Base-by-base conservation (phyloP, 2,888 invertebrate species). In the Eudasyphora cyanicolor region DNA sequence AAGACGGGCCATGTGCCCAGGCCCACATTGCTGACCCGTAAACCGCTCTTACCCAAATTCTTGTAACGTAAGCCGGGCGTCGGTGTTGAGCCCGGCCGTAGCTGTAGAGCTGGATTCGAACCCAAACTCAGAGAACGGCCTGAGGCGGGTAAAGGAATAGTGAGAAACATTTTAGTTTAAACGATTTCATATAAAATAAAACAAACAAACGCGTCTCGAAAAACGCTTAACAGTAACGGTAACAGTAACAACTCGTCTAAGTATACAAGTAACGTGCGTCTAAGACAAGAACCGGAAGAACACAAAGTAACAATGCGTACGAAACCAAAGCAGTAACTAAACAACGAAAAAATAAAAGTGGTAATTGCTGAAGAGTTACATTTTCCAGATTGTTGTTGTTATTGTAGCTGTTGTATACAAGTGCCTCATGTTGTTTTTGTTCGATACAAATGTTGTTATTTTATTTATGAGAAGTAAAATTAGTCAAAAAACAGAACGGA, bases 31-130 rank as follows among this genome's bases (percentile, higher is more conserved):
- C 98, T 98, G 84, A 98, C 98, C 86, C 98, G 94, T 85, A 98
- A 94, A 73, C 98, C 98, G 89, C 98, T 98, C 93, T 98, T 98
- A 87, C 98, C 98, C 87, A 98, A 94, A 93, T 98, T 98, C 92
- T 98, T 96, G 93, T 97, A 97, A 74, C 97, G 95, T 88, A 97
- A 94, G 62, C 97, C 97, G 97, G 97, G 97, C 87, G 97, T 96
- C 84, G 95, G 94, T 76, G 94, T 94, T 14, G 95, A 89, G 71
- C 92, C 92, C 85, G 92, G 92, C 35, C 92, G 90, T 81, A 92
- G 79, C 88, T 89, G 93, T 92, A 92, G 92, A 91, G 89, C 93
- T 92, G 88, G 93, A 90, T 92, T 92, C 76, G 92, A 92, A 85
- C 92, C 92, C 79, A 92, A 88, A 87, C 92, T 92, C 85, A 92